Evolutionary conservation across 2,888 invertebrate species (phyloP), one percentile per base, ranked within the genome.

Genomic region (Plebejus argus): DNA sequence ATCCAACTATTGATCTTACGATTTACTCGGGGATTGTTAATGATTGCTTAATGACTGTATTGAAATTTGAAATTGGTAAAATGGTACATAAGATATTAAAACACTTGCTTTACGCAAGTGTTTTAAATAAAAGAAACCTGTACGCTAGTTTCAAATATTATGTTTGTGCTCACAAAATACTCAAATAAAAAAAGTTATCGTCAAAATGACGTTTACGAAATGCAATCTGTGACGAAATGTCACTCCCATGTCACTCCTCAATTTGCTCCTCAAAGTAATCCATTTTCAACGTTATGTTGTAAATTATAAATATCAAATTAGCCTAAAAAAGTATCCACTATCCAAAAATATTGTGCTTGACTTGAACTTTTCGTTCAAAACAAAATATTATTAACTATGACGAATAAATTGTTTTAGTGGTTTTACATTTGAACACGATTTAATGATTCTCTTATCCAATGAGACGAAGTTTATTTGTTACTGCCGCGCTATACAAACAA

Each of bases 381-480:
- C 66, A 66, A 28, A 66, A 33, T 12, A 66, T 66, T 66, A n/a
- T n/a, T n/a, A n/a, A n/a, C n/a, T n/a, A 23, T 66, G 61, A 66
- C 61, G 12, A 58, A 8, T 58, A 12, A 28, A 61, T 61, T 66
- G 28, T 1, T 28, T 49, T n/a, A n/a, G n/a, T n/a, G n/a, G 49
- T 74, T 18, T 20, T 49, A 74, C 39, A 7, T 74, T 23, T 49
- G n/a, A 35, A 33, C 18, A 33, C 2, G 3, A 18, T 10, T n/a
- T 39, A n/a, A 45, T 76, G 53, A 28, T 2, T 39, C 23, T 33
- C 23, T 23, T 28, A 58, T 35, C 35, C 23, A 78, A 92, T 92
- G 91, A 88, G 82, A 84, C 89, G 91, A 71, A 83, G 86, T 53
- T 84, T 91, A 74, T 88, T 87, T 78, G 81, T 88, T 15, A 80